phyloP scores from a whole-genome alignment of 2,113 vertebrate species.

The Pygoscelis antarcticus region DNA sequence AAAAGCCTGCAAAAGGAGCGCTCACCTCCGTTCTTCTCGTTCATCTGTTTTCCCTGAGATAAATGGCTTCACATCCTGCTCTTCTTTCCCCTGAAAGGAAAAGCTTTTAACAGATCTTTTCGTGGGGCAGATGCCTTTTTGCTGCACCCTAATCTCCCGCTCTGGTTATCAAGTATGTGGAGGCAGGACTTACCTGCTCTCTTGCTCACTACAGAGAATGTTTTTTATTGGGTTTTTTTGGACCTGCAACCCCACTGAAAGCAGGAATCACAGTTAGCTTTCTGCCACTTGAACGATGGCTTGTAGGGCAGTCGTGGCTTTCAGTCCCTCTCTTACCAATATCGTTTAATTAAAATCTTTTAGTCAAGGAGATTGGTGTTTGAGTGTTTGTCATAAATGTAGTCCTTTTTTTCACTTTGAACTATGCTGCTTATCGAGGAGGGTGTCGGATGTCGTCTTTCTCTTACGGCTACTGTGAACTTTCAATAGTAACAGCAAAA shows the following conservation, averaged over 20 bases:
- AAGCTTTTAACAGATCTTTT: neutral
- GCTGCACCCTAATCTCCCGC: neutral
- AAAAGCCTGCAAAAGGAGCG: neutral
- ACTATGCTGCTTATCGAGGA: neutral
- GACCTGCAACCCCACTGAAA: neutral
- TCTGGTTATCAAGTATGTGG: neutral
- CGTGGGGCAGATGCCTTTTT: neutral
- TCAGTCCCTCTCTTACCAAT: neutral
- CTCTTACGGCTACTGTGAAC: neutral
- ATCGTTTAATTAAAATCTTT: neutral
- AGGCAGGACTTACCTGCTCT: neutral
- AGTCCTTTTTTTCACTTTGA: neutral
- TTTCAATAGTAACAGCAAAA: neutral
- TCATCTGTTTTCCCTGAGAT: neutral
- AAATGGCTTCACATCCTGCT: neutral
- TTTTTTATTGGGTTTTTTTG: neutral
- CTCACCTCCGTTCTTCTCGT: neutral
- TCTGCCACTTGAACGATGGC: neutral
- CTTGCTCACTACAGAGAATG: neutral
- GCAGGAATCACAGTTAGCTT: neutral
- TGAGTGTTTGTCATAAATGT: neutral
- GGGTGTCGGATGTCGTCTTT: neutral
- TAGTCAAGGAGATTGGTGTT: neutral
- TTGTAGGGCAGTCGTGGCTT: neutral
- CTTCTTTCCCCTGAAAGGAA: neutral